Base-by-base conservation (phyloP, 2,113 vertebrate species). In the Gadus chalcogrammus region DNA sequence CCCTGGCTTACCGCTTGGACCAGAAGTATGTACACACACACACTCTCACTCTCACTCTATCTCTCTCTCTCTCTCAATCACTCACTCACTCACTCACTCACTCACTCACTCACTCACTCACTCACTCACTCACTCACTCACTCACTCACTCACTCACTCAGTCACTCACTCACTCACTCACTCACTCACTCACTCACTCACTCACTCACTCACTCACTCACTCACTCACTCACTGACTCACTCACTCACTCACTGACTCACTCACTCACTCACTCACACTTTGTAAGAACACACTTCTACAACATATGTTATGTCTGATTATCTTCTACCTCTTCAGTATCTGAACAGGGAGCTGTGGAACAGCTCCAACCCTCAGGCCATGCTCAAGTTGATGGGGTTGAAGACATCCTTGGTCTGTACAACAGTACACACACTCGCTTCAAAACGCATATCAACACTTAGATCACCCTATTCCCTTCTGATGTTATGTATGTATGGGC, bases 341-440 rank as follows among this genome's bases (percentile, higher is more conserved):
- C 15, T 83, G 58, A 62, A 17, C 27, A 69, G 81, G 63, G 79
- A 59, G 71, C 77, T 71, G 72, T 79, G 66, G 76, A 91, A 90
- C 38, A 79, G 42, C 77, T 79, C 68, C 35, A 11, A 22, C 52
- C 71, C 91, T 64, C 38, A 58, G n/a, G 16, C 59, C 3, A 74
- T 88, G 53, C 85, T 91, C 35, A 38, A 71, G 17, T 35, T 48
- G 69, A 85, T 91, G 38, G 81, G 18, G 69, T 84, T 91, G 38
- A 82, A 17, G 69, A 86, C 79, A 66, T 79, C 72, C 8, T 73
- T 87, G 24, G 90, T 91, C 64, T 87, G 22, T 27, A 62, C 59
- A 20, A 61, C 8, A 18, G 11, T 20, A 20, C 18, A 11, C 42
- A 48, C 8, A 9, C 6, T 13, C 12, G 8, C 12, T 9, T 48